These are phyloP conservation scores for Priocnemis perturbator DNA, from an alignment of 2,888 invertebrate genomes.

Conservation along the genomic window DNA sequence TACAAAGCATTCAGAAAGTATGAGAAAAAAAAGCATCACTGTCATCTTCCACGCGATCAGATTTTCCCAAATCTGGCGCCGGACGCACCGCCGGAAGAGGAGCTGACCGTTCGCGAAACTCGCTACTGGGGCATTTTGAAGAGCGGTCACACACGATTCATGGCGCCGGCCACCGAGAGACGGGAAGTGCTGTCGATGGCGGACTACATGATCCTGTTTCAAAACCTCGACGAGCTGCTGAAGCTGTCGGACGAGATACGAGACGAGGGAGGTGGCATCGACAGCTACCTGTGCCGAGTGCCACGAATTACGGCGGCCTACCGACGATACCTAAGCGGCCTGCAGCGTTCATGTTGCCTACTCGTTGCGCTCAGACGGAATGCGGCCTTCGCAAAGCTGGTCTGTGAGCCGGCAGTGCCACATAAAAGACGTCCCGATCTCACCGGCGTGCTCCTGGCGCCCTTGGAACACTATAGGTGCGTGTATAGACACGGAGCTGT, in stretches of 20 bases:
- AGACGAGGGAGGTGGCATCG: constrained; percentile 82
- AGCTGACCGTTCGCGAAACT: constrained; percentile 86
- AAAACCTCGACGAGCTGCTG: constrained; percentile 89
- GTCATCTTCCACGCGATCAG: constrained; percentile 45
- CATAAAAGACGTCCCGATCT: constrained; percentile 86
- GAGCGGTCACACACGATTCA: constrained; percentile 87
- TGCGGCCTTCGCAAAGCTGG: constrained; percentile 87
- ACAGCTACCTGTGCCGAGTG: constrained; percentile 83
- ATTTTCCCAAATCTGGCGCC: constrained; percentile 69
- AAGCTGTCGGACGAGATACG: constrained; percentile 88
- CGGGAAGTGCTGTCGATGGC: constrained; percentile 85
- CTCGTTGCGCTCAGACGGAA: constrained; percentile 81
- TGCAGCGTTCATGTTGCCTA: constrained; percentile 90
- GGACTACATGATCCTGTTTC: constrained; percentile 88
- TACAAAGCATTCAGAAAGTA: neutral
- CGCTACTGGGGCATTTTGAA: constrained; percentile 87
- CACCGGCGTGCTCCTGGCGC: constrained; percentile 89
- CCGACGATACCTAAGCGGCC: constrained; percentile 88
- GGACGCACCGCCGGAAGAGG: constrained; percentile 84
- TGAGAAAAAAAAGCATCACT: neutral
- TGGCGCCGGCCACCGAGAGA: constrained; percentile 84
- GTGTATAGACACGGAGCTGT: constrained; percentile 20
- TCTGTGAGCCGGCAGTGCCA: constrained; percentile 88
- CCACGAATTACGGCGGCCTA: constrained; percentile 86
- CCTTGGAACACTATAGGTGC: constrained; percentile 86